phyloP scores from a whole-genome alignment of 2,888 invertebrate genomes.

The Dyspetes luteomarginatus region DNA sequence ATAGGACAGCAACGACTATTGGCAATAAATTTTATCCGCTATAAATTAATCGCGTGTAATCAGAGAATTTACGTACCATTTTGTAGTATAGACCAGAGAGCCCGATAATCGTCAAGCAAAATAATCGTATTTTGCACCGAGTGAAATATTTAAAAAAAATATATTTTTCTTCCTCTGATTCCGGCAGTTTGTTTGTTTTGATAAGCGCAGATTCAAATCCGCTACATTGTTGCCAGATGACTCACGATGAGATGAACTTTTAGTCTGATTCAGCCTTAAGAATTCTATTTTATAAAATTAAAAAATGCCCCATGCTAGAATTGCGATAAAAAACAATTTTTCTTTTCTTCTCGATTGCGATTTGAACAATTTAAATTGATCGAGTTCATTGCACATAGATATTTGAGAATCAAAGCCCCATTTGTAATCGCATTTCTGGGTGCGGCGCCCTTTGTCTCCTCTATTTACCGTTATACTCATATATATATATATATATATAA shows the following conservation, averaged over 20 bases:
- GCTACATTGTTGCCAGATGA: too few species aligned
- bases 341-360: background rate
- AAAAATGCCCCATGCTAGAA: too few species aligned
- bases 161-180: background rate
- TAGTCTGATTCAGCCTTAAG: too few species aligned
- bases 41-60: constrained; percentile 36
- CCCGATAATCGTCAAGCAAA: too few species aligned
- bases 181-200: constrained; percentile 1
- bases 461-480: background rate
- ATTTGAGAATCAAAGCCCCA: constrained; percentile 34
- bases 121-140: too few species aligned
- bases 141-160: background rate
- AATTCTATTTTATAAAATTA: too few species aligned
- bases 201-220: constrained; percentile 24
- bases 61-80: background rate
- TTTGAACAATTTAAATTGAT: constrained; percentile 1
- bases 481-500: background rate
- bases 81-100: too few species aligned
- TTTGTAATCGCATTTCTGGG: constrained; percentile 33
- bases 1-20: constrained; percentile 1
- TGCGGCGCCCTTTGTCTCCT: constrained; percentile 45
- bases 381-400: constrained; percentile 33
- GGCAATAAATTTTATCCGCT: background rate
- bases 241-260: too few species aligned
- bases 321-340: background rate